A percentile compares a stretch with the other conserved stretches of the same genome.
Evolutionary conservation across 2,797 vertebrate species (phyloP).

Genomic region (Gallinago nigripennis): DNA sequence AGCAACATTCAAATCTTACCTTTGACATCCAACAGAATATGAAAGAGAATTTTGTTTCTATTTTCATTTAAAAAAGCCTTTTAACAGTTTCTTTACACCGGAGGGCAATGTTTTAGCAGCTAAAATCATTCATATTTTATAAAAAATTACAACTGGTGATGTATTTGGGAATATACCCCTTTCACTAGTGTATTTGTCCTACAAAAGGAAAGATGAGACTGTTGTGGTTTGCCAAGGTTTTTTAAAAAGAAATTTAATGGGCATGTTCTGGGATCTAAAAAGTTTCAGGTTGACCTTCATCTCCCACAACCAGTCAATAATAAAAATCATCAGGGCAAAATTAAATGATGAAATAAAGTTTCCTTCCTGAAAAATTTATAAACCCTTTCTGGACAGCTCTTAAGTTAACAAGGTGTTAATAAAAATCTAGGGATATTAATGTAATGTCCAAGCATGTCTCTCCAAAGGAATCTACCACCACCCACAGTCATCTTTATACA

Average conservation of each 20-base stretch:
- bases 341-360: slow-evolving; percentile 60
- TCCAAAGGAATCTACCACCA: not conserved
- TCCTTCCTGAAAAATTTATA: slow-evolving; percentile 51
- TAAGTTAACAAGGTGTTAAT: slow-evolving; percentile 67
- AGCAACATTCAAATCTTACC: not conserved
- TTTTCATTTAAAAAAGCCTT: not conserved
- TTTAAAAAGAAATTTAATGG: slow-evolving; percentile 19
- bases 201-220: not conserved
- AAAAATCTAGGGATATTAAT: slow-evolving; percentile 35
- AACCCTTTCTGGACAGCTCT: slow-evolving; percentile 48
- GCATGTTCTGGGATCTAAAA: slow-evolving; percentile 39
- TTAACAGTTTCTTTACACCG: not conserved
- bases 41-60: not conserved
- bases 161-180: not conserved
- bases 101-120: not conserved
- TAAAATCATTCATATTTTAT: not conserved
- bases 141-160: not conserved
- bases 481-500: not conserved
- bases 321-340: slow-evolving; percentile 62
- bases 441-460: not conserved
- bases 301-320: slow-evolving; percentile 54
- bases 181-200: not conserved
- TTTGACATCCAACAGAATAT: not conserved
- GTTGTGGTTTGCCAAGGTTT: slow-evolving; percentile 3
- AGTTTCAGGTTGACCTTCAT: slow-evolving; percentile 26